phyloP scores from a whole-genome alignment of 1,140 invertebrate genomes.

The Pteromalus puparum region DNA sequence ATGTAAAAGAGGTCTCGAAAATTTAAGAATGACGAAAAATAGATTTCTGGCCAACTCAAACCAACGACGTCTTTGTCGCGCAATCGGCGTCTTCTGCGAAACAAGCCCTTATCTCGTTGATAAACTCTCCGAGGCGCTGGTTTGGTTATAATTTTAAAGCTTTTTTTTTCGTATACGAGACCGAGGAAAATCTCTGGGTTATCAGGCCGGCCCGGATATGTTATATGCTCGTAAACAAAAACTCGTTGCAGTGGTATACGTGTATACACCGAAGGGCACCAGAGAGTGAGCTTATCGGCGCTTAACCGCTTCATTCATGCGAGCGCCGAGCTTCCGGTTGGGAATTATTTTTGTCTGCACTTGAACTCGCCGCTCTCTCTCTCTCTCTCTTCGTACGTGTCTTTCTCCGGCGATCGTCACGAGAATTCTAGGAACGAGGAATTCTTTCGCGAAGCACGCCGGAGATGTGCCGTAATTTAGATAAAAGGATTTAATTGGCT shows the following conservation, averaged over 20 bases:
- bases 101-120: neutral
- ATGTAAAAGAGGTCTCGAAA: neutral
- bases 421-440: neutral
- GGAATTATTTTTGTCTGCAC: neutral
- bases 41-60: neutral
- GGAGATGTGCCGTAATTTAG: neutral
- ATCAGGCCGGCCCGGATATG: too few species aligned
- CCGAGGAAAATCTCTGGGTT: neutral
- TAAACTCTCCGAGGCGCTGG: neutral
- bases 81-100: neutral
- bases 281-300: neutral
- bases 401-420: neutral
- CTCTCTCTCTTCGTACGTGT: neutral
- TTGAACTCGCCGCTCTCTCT: neutral
- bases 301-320: neutral
- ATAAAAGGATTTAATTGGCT: neutral
- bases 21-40: conserved; percentile 1
- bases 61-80: neutral
- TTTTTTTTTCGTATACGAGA: neutral
- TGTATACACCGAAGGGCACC: too few species aligned
- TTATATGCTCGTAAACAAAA: neutral
- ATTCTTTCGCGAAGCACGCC: neutral
- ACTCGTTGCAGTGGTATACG: neutral
- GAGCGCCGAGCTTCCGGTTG: neutral
- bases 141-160: neutral